Evolutionary conservation across 2,888 invertebrate species (phyloP).

Genomic region (Ormia ochracea): DNA sequence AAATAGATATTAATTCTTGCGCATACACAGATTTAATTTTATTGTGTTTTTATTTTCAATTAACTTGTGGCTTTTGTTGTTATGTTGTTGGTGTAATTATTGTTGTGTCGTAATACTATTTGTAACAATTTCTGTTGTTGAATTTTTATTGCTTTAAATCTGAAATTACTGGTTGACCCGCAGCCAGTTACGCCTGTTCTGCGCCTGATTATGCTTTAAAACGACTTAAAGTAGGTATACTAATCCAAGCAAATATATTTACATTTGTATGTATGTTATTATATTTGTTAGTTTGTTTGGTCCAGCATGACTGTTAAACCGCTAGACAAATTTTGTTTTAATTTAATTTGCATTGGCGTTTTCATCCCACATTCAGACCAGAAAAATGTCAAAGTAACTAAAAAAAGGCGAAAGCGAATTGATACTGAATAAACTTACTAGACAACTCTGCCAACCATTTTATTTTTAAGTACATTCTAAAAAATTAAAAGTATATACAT

Average conservation of each 20-base stretch:
- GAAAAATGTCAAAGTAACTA: too few relatives aligned
- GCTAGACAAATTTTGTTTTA: too few relatives aligned
- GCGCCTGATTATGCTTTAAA: conserved; percentile 17
- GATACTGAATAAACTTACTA: too few relatives aligned
- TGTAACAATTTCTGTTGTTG: conserved; percentile 34
- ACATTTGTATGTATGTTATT: too few relatives aligned
- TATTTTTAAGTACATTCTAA: too few relatives aligned
- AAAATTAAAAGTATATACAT: too few relatives aligned
- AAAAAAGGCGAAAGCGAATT: too few relatives aligned
- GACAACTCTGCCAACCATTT: too few relatives aligned
- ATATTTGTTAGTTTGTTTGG: too few relatives aligned
- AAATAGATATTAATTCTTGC: conserved; percentile 5
- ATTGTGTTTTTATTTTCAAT: conserved; percentile 44
- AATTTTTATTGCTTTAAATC: conserved; percentile 10
- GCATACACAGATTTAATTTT: conserved; percentile 17
- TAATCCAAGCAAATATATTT: background rate
- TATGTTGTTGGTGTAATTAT: conserved; percentile 35
- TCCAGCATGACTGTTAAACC: too few relatives aligned
- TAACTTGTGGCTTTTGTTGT: conserved; percentile 32
- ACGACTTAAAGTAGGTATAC: background rate
- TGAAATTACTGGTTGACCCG: conserved; percentile 52
- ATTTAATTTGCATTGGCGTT: too few relatives aligned
- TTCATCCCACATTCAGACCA: too few relatives aligned
- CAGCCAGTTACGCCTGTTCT: conserved; percentile 3
- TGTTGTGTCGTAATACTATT: conserved; percentile 54